These are phyloP conservation scores for Platyura marginata DNA, from an alignment of 1,140 invertebrate genomes.

Conservation along the genomic window DNA sequence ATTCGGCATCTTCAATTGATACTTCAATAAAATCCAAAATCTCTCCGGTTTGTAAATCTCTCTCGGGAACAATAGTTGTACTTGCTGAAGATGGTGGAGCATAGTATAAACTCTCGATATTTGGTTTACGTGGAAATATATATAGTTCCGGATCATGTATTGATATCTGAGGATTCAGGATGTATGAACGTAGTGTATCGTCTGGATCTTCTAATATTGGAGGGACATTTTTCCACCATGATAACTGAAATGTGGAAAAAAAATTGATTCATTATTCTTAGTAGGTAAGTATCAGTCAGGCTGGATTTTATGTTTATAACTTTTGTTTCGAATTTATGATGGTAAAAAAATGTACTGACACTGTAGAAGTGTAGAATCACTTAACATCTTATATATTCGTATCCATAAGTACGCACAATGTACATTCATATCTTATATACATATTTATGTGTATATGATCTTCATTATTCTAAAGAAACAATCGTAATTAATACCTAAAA, in stretches of 20 bases:
- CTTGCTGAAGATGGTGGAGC: conserved; percentile 12
- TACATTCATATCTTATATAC: no score
- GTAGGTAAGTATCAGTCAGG: no score
- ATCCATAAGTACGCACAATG: no score
- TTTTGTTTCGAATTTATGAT: no score
- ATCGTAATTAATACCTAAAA: no score
- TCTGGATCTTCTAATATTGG: background rate
- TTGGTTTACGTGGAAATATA: conserved; percentile 14
- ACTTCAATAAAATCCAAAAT: conserved; percentile 51
- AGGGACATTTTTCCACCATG: background rate
- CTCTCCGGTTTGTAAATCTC: conserved; percentile 50
- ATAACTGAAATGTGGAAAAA: background rate
- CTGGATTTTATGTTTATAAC: no score
- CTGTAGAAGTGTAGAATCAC: no score
- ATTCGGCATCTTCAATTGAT: conserved; percentile 33
- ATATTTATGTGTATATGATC: no score
- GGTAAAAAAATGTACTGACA: no score
- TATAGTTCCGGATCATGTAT: conserved; percentile 18
- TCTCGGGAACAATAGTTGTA: conserved; percentile 27
- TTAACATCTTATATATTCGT: no score
- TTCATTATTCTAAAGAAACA: no score
- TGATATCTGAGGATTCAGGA: conserved; percentile 15
- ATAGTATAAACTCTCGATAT: conserved; percentile 11
- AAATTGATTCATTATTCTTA: background rate
- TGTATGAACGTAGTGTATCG: conserved; percentile 11